A percentile compares a stretch with the other conserved stretches of the same genome.
These are phyloP conservation scores for Stramonita haemastoma DNA, from an alignment of 2,888 invertebrate genomes.

Conservation along the genomic window DNA sequence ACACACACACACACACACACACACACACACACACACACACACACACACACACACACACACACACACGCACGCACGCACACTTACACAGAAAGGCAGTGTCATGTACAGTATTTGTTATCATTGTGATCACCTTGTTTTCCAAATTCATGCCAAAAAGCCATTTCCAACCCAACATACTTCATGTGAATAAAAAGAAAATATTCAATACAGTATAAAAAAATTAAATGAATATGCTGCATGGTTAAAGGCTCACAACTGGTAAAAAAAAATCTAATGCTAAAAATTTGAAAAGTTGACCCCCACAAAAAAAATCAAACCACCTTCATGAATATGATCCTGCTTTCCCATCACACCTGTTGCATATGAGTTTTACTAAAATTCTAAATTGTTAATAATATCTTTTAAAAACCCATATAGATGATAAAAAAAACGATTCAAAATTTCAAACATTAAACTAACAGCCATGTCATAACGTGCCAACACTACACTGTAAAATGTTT, in stretches of 20 bases:
- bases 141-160: neutral
- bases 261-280: neutral
- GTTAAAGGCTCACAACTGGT: neutral
- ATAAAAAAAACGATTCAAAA: no score
- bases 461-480: no score
- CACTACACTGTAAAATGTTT: no score
- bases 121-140: neutral
- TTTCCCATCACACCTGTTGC: no score
- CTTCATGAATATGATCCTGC: no score
- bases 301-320: neutral
- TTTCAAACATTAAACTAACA: no score
- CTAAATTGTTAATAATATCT: no score
- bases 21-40: slow-evolving; percentile 11
- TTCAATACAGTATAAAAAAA: neutral
- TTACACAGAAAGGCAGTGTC: neutral
- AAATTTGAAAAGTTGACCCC: neutral
- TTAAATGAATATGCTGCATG: neutral
- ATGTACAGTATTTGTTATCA: neutral
- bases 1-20: slow-evolving; percentile 11
- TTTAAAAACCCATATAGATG: no score
- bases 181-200: no score
- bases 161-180: neutral
- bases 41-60: neutral
- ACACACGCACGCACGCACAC: slow-evolving; percentile 2
- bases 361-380: no score